phyloP scores from a whole-genome alignment of 2,797 vertebrate species.

The Aplochiton taeniatus region DNA sequence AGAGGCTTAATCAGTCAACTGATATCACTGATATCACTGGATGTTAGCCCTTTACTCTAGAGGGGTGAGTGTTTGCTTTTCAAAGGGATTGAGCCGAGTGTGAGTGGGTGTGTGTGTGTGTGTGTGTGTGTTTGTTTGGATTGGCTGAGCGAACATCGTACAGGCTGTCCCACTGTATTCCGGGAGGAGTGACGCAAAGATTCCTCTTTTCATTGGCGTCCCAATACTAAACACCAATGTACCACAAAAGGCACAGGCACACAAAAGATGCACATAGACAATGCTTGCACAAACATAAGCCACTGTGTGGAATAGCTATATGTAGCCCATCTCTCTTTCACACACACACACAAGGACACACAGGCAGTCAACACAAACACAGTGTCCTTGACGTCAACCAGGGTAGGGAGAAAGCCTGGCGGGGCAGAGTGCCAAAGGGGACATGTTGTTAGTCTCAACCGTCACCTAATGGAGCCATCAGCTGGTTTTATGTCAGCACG shows the following conservation, averaged over 20 bases:
- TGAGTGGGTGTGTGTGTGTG: background rate
- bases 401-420: constrained; percentile 30
- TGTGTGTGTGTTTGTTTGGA: constrained; percentile 42
- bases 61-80: constrained; percentile 26
- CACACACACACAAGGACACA: background rate
- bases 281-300: too few relatives aligned
- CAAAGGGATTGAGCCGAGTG: background rate
- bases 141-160: constrained; percentile 47
- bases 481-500: constrained; percentile 33
- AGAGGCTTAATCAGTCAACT: constrained; percentile 61
- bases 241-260: background rate
- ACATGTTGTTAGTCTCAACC: constrained; percentile 35
- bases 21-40: constrained; percentile 50
- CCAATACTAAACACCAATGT: background rate
- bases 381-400: constrained; percentile 26
- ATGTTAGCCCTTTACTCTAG: constrained; percentile 63
- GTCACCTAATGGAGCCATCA: constrained; percentile 45
- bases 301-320: too few relatives aligned
- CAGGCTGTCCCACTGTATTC: constrained; percentile 39
- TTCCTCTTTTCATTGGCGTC: constrained; percentile 1
- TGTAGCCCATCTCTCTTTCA: background rate
- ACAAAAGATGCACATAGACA: background rate
- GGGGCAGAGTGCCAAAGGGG: constrained; percentile 38
- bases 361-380: constrained; percentile 6
- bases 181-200: constrained; percentile 24